Evolutionary conservation across 1,140 invertebrate species (phyloP).

Genomic region (Drosophila paulistorum): DNA sequence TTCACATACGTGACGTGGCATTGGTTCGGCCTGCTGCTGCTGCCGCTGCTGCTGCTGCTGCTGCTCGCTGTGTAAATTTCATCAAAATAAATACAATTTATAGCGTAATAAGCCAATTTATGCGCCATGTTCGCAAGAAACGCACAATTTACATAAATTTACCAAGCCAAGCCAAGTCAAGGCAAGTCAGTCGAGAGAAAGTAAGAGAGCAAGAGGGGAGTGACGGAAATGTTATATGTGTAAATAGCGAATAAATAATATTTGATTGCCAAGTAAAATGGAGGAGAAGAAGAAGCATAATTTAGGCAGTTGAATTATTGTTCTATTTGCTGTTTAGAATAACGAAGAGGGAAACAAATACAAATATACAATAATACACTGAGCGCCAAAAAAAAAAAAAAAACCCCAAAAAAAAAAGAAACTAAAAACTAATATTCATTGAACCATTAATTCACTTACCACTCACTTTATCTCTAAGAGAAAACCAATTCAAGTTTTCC

Average conservation of each 20-base stretch:
- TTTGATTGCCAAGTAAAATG: constrained; percentile 58
- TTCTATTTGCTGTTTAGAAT: constrained; percentile 59
- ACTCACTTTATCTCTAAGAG: constrained; percentile 18
- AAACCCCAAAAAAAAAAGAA: not conserved
- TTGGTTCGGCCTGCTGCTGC: constrained; percentile 22
- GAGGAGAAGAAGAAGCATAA: constrained; percentile 27
- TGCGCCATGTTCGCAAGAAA: constrained; percentile 65
- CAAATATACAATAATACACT: constrained; percentile 14
- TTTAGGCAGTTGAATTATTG: constrained; percentile 60
- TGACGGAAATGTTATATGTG: constrained; percentile 65
- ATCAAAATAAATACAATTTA: constrained; percentile 81
- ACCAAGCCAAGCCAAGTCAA: constrained; percentile 7
- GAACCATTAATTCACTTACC: constrained; percentile 2
- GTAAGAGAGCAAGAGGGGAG: not conserved
- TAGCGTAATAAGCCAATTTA: constrained; percentile 80
- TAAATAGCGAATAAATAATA: constrained; percentile 80
- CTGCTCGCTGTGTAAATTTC: constrained; percentile 70
- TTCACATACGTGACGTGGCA: constrained; percentile 14
- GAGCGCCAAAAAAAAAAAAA: constrained; percentile 25
- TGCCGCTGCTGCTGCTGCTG: constrained; percentile 21
- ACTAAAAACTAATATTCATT: not conserved
- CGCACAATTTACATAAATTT: constrained; percentile 78
- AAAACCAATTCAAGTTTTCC: constrained; percentile 14
- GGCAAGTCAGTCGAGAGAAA: constrained; percentile 21
- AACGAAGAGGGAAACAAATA: constrained; percentile 29